Percentiles rank a stretch among this genome's conserved stretches.
phyloP scores from a whole-genome alignment of 2,797 vertebrate species.

The Sebastes elongatus region DNA sequence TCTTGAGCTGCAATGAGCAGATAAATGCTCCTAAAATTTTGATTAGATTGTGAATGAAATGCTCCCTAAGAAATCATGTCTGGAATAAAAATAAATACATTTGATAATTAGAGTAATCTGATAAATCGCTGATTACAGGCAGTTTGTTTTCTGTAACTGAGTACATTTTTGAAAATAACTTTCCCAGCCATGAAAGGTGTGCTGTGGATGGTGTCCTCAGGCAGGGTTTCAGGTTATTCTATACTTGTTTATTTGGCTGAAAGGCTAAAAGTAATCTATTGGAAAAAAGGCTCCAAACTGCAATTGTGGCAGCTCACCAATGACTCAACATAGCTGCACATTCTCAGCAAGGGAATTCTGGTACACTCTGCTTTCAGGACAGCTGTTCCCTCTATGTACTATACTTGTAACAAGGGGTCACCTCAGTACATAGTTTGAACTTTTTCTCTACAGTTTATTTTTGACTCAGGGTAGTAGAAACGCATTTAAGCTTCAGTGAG shows the following conservation, averaged over 20 bases:
- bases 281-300: conserved; percentile 36
- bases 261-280: conserved; percentile 49
- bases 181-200: not conserved
- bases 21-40: conserved; percentile 14
- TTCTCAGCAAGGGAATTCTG: conserved; percentile 42
- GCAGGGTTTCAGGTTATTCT: conserved; percentile 13
- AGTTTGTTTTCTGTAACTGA: conserved; percentile 16
- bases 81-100: not conserved
- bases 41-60: conserved; percentile 15
- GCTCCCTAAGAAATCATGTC: not conserved
- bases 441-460: conserved; percentile 31
- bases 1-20: conserved; percentile 33
- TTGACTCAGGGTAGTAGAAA: conserved; percentile 11
- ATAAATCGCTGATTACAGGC: not conserved
- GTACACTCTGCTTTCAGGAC: conserved; percentile 45
- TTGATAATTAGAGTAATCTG: not conserved
- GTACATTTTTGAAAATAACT: conserved; percentile 8
- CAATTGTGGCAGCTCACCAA: conserved; percentile 45
- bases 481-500: conserved; percentile 2
- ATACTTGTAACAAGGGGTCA: conserved; percentile 44
- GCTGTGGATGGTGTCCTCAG: conserved; percentile 12
- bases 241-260: conserved; percentile 38
- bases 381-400: conserved; percentile 41
- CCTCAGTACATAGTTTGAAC: conserved; percentile 29
- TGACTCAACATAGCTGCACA: conserved; percentile 50